Evolutionary conservation across 1,140 invertebrate genomes (phyloP).

Genomic region (Aphidius ervi): DNA sequence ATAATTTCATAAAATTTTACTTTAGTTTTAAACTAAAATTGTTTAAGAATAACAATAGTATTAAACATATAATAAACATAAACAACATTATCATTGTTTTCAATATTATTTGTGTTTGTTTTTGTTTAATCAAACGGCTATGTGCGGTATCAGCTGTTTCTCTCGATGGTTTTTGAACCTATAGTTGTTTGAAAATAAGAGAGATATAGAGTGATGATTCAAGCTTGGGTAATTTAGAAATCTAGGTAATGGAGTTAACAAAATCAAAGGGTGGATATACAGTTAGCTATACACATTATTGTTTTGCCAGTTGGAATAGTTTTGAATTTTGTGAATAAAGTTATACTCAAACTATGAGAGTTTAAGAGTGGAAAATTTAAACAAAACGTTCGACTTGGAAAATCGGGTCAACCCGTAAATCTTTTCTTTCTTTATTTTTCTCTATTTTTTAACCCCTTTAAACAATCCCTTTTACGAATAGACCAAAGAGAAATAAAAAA

Average conservation of each 20-base stretch:
- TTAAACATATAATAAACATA: too few species aligned
- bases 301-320: constrained; percentile 1
- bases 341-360: background rate
- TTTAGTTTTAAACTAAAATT: too few species aligned
- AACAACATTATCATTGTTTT: too few species aligned
- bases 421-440: constrained; percentile 10
- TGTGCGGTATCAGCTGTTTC: constrained; percentile 2
- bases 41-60: too few species aligned
- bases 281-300: background rate
- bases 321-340: background rate
- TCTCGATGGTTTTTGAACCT: background rate
- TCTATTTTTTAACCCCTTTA: constrained; percentile 13
- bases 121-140: too few species aligned
- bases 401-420: constrained; percentile 34
- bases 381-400: constrained; percentile 22
- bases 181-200: background rate
- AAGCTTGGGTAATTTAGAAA: constrained; percentile 8
- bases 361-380: background rate
- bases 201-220: too few species aligned
- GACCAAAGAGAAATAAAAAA: too few species aligned
- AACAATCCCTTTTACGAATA: constrained; percentile 14
- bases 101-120: too few species aligned
- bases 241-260: constrained; percentile 9
- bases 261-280: background rate
- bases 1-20: too few species aligned